Base-by-base conservation (phyloP, 2,113 vertebrate genomes). In the Scomber scombrus region DNA sequence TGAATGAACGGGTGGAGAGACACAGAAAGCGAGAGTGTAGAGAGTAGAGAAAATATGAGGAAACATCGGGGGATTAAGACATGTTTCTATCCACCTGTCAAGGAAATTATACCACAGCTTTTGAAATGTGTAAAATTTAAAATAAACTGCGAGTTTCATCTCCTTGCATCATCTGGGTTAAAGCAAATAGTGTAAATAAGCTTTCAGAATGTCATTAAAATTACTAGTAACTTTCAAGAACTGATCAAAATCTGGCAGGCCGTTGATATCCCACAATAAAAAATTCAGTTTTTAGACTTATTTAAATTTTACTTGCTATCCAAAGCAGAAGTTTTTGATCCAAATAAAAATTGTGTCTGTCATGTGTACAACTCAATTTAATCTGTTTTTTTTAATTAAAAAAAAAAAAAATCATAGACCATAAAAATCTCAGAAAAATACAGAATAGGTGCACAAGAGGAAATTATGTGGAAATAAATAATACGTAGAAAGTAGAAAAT, bases 151-250 rank as follows among this genome's bases (percentile, higher is more conserved):
- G 10, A 4, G 49, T 81, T 65, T 70, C 70, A 62, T 15, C 16
- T n/a, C 19, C 78, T 82, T 88, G 52, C 43, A 62, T 84, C 31
- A 67, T 18, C 40, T 21, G 18, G 3, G 51, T 52, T 55, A 26
- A 51, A 12, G 13, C 5, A 55, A 72, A 70, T 5, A n/a, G 3
- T 40, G 3, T 40, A 52, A 62, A 21, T 19, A 34, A 19, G 13
- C 11, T 43, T 71, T 61, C n/a, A 43, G 12, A 61, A 26, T 34
- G 60, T 68, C 49, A 50, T 49, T 4, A 21, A 10, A 12, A 51
- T 64, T 69, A 52, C 14, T 45, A 5, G 15, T 15, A 3, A 4
- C 23, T 31, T 77, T 68, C 4, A n/a, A 69, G 31, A 34, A 55
- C 18, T 26, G 63, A 40, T 49, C 52, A 31, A 70, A 18, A 29